Evolutionary conservation across 2,888 invertebrate genomes (phyloP).

Genomic region (Magallana nippona): DNA sequence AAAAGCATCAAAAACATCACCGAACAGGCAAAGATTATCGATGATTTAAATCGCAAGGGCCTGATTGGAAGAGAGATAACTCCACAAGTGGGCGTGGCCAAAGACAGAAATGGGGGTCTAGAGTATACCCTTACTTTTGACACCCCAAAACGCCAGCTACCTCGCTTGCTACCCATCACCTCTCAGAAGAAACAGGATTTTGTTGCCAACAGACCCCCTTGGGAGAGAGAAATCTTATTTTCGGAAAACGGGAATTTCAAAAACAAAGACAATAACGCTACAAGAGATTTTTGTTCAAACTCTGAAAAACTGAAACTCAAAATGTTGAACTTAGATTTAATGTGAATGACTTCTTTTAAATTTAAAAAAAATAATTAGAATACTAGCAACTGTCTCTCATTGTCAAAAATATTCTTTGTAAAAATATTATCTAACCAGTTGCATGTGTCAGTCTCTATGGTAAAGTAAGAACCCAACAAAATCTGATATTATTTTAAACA

Average conservation of each 20-base stretch:
- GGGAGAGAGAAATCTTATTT: constrained; percentile 13
- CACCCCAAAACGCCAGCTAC: constrained; percentile 34
- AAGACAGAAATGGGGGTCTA: constrained; percentile 26
- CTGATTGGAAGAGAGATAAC: neutral
- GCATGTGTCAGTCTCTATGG: no score
- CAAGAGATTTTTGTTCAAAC: neutral
- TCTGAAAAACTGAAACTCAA: constrained; percentile 40
- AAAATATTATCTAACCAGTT: no score
- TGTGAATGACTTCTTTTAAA: neutral
- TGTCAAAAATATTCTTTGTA: no score
- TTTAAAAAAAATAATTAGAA: neutral
- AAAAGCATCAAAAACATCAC: neutral
- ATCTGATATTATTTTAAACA: no score
- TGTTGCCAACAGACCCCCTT: neutral
- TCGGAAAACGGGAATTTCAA: constrained; percentile 21
- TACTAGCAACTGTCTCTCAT: no score
- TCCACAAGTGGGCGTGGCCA: constrained; percentile 35
- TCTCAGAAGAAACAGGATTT: neutral
- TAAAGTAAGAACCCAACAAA: no score
- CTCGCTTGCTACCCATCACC: constrained; percentile 37
- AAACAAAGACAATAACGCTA: constrained; percentile 15
- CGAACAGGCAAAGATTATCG: constrained; percentile 6
- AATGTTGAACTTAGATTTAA: constrained; percentile 45
- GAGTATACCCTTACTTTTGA: constrained; percentile 38
- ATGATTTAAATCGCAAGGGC: constrained; percentile 12